phyloP scores from a whole-genome alignment of 2,797 vertebrate species.

The Coccyzus lansbergi region DNA sequence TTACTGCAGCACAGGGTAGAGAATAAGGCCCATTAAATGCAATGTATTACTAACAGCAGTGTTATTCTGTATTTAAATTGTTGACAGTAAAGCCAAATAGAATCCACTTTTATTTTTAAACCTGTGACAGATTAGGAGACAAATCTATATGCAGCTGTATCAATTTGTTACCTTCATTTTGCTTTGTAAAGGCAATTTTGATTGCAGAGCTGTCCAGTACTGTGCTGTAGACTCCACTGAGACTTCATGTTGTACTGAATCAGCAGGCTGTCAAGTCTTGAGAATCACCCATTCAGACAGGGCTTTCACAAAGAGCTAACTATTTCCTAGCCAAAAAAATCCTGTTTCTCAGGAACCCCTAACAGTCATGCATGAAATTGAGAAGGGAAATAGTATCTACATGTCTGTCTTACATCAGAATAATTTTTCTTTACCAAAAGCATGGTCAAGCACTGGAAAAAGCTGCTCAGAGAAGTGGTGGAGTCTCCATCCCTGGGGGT shows the following conservation, averaged over 20 bases:
- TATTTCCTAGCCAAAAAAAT: not conserved
- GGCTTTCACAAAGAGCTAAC: constrained; percentile 30
- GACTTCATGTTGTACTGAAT: constrained; percentile 37
- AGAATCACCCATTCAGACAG: constrained; percentile 41
- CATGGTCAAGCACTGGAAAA: too few relatives aligned
- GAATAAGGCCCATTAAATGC: not conserved
- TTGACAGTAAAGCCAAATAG: constrained; percentile 5
- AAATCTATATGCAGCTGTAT: constrained; percentile 17
- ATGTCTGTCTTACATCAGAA: not conserved
- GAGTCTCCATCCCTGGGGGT: too few relatives aligned
- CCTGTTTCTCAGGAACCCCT: not conserved
- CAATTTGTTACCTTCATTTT: constrained; percentile 37
- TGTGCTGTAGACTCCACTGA: not conserved
- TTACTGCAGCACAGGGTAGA: not conserved
- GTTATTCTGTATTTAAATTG: not conserved
- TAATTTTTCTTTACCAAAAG: too few relatives aligned
- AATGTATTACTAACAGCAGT: not conserved
- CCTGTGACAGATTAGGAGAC: constrained; percentile 10
- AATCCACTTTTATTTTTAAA: constrained; percentile 37
- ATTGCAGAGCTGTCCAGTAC: constrained; percentile 17
- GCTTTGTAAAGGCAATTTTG: constrained; percentile 33
- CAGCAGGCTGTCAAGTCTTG: constrained; percentile 45
- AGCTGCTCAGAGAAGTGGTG: too few relatives aligned
- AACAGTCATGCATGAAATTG: not conserved
- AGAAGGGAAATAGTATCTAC: not conserved